A percentile compares a stretch with the other conserved stretches of the same genome.
phyloP scores from a whole-genome alignment of 2,888 invertebrate genomes.

The Ennomos erosarius region DNA sequence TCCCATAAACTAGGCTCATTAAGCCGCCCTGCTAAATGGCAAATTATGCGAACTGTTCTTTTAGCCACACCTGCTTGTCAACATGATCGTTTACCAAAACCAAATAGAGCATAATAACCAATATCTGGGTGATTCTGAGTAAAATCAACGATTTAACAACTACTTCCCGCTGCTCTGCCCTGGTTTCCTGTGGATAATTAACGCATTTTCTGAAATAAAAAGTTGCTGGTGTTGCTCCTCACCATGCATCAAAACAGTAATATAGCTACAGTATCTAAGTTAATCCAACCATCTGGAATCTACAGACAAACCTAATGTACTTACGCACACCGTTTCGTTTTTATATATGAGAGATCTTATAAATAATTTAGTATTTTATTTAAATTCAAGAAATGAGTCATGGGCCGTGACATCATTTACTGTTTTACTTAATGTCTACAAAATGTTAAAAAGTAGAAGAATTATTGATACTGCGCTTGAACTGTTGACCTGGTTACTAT shows the following conservation, averaged over 20 bases:
- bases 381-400: conserved; percentile 72
- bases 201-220: no score
- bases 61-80: conserved; percentile 50
- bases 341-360: conserved; percentile 45
- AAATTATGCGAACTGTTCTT: conserved; percentile 28
- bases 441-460: conserved; percentile 75
- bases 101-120: conserved; percentile 19
- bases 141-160: conserved; percentile 55
- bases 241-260: no score
- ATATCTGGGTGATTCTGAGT: conserved; percentile 24
- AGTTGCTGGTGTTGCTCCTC: no score
- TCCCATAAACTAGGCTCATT: conserved; percentile 16
- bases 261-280: no score
- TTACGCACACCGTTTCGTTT: no score
- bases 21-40: conserved; percentile 22
- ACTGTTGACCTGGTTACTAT: conserved; percentile 71
- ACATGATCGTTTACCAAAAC: conserved; percentile 44
- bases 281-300: no score
- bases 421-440: conserved; percentile 72
- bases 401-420: conserved; percentile 77
- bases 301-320: no score
- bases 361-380: conserved; percentile 61
- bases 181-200: no score
- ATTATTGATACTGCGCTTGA: conserved; percentile 78
- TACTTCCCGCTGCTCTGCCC: no score